Conservation (phyloP, 2,797 vertebrate genomes). For the Enteromius afrohamiltoni region DNA sequence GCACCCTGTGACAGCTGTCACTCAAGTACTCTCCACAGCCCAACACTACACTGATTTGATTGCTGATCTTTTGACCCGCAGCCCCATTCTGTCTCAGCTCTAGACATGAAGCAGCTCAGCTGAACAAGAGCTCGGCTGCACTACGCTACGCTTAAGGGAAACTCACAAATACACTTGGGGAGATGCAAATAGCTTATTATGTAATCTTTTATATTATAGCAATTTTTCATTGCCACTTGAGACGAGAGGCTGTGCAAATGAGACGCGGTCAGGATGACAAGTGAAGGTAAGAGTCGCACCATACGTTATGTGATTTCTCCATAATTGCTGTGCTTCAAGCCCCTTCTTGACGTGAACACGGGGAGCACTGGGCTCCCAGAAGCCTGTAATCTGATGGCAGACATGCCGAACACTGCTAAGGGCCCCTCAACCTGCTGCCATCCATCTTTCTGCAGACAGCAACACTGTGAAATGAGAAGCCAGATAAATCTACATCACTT, state of each 20-base stretch:
- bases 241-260: slow-evolving; percentile 58
- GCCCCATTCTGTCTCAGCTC: slow-evolving; percentile 49
- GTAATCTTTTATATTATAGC: slow-evolving; percentile 62
- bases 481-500: slow-evolving; percentile 56
- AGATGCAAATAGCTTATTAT: slow-evolving; percentile 61
- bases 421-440: slow-evolving; percentile 65
- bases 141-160: slow-evolving; percentile 50
- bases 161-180: slow-evolving; percentile 42
- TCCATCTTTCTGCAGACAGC: slow-evolving; percentile 70
- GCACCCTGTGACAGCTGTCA: slow-evolving; percentile 59
- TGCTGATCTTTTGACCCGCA: slow-evolving; percentile 61
- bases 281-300: slow-evolving; percentile 70
- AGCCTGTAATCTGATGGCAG: slow-evolving; percentile 75
- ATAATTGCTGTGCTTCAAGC: slow-evolving; percentile 71
- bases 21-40: slow-evolving; percentile 60
- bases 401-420: slow-evolving; percentile 69
- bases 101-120: slow-evolving; percentile 53
- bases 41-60: slow-evolving; percentile 60
- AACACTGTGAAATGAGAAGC: slow-evolving; percentile 70
- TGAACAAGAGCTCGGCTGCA: slow-evolving; percentile 31
- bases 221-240: slow-evolving; percentile 59
- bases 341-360: slow-evolving; percentile 67
- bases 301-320: slow-evolving; percentile 49
- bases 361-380: slow-evolving; percentile 69
- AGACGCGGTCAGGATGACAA: slow-evolving; percentile 64